Conservation (phyloP, 2,797 vertebrate species). For the Myoxocephalus aenaeus region DNA sequence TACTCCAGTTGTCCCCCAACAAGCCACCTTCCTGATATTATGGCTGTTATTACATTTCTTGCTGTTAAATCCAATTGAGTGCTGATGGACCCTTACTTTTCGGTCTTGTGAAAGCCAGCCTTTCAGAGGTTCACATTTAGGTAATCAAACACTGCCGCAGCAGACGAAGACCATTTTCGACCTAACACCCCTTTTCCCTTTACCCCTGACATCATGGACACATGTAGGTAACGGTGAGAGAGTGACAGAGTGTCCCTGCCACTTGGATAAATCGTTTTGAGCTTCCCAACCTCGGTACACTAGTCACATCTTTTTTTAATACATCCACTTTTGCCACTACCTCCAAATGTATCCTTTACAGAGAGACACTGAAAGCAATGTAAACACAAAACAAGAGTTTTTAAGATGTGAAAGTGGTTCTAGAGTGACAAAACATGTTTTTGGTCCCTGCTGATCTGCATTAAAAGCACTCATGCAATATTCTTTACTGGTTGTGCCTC, state of each 20-base stretch:
- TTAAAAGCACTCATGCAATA: slow-evolving; percentile 15
- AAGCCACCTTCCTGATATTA: slow-evolving; percentile 22
- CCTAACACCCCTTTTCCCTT: slow-evolving; percentile 21
- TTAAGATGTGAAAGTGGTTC: background rate
- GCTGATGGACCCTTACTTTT: slow-evolving; percentile 33
- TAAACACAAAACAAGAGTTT: slow-evolving; percentile 7
- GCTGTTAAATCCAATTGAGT: slow-evolving; percentile 26
- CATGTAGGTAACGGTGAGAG: slow-evolving; percentile 10
- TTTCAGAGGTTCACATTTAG: slow-evolving; percentile 43
- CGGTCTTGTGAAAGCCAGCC: slow-evolving; percentile 25
- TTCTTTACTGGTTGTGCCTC: slow-evolving; percentile 4
- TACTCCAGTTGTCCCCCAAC: slow-evolving; percentile 1
- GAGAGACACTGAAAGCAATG: background rate
- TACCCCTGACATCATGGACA: slow-evolving; percentile 9
- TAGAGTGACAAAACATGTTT: slow-evolving; percentile 19
- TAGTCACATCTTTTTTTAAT: background rate
- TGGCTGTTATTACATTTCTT: slow-evolving; percentile 37
- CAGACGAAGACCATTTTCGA: slow-evolving; percentile 46
- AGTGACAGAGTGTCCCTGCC: background rate
- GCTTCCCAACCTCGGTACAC: background rate
- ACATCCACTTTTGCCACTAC: background rate
- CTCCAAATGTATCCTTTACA: background rate
- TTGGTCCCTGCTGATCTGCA: slow-evolving; percentile 13
- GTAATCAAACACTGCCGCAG: slow-evolving; percentile 46
- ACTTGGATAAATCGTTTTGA: slow-evolving; percentile 16